Percentiles rank a stretch among this genome's conserved stretches.
phyloP scores from a whole-genome alignment of 2,797 vertebrate genomes.

The Discoglossus pictus region DNA sequence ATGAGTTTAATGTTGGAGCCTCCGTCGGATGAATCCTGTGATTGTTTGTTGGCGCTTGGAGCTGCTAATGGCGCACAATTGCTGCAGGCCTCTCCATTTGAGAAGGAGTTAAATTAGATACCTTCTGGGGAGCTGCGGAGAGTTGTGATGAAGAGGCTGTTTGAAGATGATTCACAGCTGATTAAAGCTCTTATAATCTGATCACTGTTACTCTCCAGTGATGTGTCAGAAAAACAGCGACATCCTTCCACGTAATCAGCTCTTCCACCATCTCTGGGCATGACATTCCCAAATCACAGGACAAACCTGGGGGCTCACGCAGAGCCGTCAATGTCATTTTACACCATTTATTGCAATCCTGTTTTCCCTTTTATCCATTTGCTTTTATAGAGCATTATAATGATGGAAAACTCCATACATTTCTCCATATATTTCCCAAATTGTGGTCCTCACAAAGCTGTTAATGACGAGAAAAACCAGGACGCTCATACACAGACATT shows the following conservation, averaged over 20 bases:
- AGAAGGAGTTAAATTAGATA: constrained; percentile 29
- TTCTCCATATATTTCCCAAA: too few species aligned
- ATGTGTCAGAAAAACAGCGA: constrained; percentile 32
- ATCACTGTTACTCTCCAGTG: constrained; percentile 30
- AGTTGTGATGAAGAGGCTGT: constrained; percentile 31
- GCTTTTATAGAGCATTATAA: too few species aligned
- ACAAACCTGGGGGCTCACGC: neutral
- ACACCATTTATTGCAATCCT: too few species aligned
- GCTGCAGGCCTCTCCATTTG: neutral
- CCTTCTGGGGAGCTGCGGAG: constrained; percentile 8
- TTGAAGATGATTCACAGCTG: constrained; percentile 41
- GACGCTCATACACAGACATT: too few species aligned
- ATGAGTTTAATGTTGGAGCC: neutral
- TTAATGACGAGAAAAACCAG: too few species aligned
- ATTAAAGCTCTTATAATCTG: constrained; percentile 36
- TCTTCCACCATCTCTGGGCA: neutral
- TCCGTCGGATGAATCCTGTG: neutral
- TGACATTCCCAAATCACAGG: constrained; percentile 3
- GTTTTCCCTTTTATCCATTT: too few species aligned
- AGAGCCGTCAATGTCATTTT: too few species aligned
- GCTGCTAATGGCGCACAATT: constrained; percentile 4
- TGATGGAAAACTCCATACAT: too few species aligned
- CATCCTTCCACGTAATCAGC: constrained; percentile 20
- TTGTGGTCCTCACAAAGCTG: too few species aligned
- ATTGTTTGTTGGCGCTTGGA: neutral